Base-by-base conservation (phyloP, 2,113 vertebrate genomes). In the Ceyx margarethae region DNA sequence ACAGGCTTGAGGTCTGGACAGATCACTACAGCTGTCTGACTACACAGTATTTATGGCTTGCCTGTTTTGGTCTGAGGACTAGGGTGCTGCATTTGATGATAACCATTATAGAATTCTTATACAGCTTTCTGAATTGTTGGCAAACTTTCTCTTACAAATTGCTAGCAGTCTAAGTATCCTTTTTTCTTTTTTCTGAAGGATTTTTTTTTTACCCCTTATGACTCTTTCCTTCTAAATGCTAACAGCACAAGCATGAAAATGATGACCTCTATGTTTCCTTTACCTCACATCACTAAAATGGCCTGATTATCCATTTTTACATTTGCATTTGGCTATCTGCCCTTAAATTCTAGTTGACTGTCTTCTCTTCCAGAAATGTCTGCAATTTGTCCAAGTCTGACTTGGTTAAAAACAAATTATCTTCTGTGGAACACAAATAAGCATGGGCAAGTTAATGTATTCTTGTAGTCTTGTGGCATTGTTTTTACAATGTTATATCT, bases 321-420 rank as follows among this genome's bases (percentile, higher is more conserved):
- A 45, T 43, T 94, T 71, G 4, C 2, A 0, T 91, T 89, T 95
- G 84, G 78, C 81, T 91, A 40, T 80, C 56, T 89, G 81, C 86
- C 88, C 51, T 92, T 80, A 62, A 77, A 64, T 93, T 80, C 43
- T 87, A 87, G 29, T 65, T 94, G 80, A 25, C 53, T 37, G 10
- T 91, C 81, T 89, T 85, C 75, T 94, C 31, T 92, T 92, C 60
- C 60, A 74, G 75, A 85, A 92, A 94, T 94, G 91, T 92, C 81
- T 95, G 87, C 78, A 89, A 92, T 93, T 93, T 95, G 75, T 89
- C 75, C 72, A 93, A 87, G 74, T 82, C 87, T 91, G 72, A 74
- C 64, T 93, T 81, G 0, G 19, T 87, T 91, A 86, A 75, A 95
- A 82, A 72, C 48, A 72, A 84, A 58, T 81, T 91, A 43, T 88